Evolutionary conservation across 2,888 invertebrate genomes (phyloP), one percentile per base, ranked within the genome.

Genomic region (Drosophila anomalata): DNA sequence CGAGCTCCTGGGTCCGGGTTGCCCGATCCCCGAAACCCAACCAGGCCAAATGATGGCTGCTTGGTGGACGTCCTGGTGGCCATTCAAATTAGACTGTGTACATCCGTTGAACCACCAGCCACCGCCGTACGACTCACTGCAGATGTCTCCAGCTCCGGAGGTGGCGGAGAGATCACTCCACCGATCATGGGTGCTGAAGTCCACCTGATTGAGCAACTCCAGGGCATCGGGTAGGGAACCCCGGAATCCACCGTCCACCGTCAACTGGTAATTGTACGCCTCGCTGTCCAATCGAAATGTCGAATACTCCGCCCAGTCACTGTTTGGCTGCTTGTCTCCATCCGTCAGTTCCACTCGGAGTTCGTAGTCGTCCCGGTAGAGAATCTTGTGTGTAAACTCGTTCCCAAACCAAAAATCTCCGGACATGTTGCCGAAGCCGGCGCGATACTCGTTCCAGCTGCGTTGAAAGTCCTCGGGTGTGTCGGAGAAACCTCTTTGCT

Each of bases 321-420:
- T 17, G 17, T 42, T 4, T 8, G 76, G 79, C 11, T 89, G 87
- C 7, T 91, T 92, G 1, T 93, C 91, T 73, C 93, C 93, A 87
- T 93, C 55, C 55, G 20, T 22, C 61, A 62, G 22, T 70, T 94
- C 93, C 11, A 94, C 91, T 41, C 93, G 90, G 58, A 94, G 80
- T 14, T 89, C 89, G 56, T 93, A 87, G 73, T 92, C 90, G 33
- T 92, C 90, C 33, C 81, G 73, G 66, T 89, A 89, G 9, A 91
- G 89, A 65, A 94, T 75, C 55, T 90, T 89, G 75, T 93, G 92
- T 48, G 94, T 91, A 62, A 92, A 93, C 57, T 94, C 93, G 80
- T 94, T 94, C 5, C 94, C 94, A 73, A 93, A 92, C 94, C 94
- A 94, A 79, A 94, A 94, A 75, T 94, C 94, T 29, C 90, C 89